These are phyloP conservation scores for Coryphaenoides rupestris DNA, from an alignment of 2,113 vertebrate species.

Conservation along the genomic window DNA sequence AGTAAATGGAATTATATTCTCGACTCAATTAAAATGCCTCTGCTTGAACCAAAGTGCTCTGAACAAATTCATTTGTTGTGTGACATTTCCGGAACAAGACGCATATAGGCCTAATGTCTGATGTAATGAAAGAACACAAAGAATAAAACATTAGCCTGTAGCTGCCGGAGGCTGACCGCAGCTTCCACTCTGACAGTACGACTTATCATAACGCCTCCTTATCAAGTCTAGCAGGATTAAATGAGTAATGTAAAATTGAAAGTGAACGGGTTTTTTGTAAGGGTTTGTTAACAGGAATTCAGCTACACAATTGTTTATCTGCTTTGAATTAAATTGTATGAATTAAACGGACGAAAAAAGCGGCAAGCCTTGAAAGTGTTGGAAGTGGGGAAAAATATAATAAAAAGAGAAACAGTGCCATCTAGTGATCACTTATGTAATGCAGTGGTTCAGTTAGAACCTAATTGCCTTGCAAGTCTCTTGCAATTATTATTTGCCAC, in stretches of 20 bases:
- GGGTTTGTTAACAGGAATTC: not conserved
- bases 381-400: conserved; percentile 1
- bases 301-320: too few species aligned
- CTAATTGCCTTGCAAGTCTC: not conserved
- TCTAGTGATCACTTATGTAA: conserved; percentile 58
- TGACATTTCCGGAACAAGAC: conserved; percentile 72
- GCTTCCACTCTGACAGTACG: conserved; percentile 43
- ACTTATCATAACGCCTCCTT: too few species aligned
- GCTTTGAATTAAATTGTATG: not conserved
- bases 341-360: not conserved
- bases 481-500: too few species aligned
- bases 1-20: conserved; percentile 74
- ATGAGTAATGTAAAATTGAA: conserved; percentile 11
- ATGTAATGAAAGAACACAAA: conserved; percentile 68
- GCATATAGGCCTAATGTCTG: conserved; percentile 51
- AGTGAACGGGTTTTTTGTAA: not conserved
- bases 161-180: conserved; percentile 46
- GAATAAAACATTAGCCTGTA: conserved; percentile 53
- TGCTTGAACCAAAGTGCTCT: conserved; percentile 56
- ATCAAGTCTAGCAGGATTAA: conserved; percentile 6
- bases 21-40: conserved; percentile 73
- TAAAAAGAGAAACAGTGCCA: conserved; percentile 58
- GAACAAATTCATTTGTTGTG: conserved; percentile 73
- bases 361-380: not conserved
- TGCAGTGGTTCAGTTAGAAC: not conserved